A percentile compares a stretch with the other conserved stretches of the same genome.
Evolutionary conservation across 2,888 invertebrate species (phyloP).

Genomic region (Limenitis camilla): DNA sequence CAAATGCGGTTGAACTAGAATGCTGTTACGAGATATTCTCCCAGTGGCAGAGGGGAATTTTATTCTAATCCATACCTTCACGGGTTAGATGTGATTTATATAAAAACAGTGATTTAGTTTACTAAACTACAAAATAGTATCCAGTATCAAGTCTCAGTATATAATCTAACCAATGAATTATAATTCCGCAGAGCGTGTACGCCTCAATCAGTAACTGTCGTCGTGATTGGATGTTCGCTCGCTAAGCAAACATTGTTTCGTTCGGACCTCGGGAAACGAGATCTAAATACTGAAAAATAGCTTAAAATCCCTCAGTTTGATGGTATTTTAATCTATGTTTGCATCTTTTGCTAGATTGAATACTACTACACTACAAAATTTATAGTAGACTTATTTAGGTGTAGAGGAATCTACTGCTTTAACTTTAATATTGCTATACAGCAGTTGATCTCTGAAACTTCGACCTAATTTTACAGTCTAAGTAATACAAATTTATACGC

Average conservation of each 20-base stretch:
- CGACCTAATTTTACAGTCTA: too few species aligned
- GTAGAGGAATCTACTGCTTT: too few species aligned
- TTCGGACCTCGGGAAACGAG: slow-evolving; percentile 24
- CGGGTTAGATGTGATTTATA: too few species aligned
- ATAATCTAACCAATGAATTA: slow-evolving; percentile 8
- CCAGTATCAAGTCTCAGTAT: neutral
- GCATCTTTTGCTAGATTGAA: neutral
- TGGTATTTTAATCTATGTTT: neutral
- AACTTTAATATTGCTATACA: too few species aligned
- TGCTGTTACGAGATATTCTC: too few species aligned
- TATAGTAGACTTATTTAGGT: too few species aligned
- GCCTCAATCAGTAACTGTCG: slow-evolving; percentile 37
- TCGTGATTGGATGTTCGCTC: slow-evolving; percentile 37
- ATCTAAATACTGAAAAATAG: slow-evolving; percentile 12
- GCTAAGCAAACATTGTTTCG: slow-evolving; percentile 27
- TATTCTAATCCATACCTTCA: too few species aligned
- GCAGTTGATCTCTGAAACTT: too few species aligned
- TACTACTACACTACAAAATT: neutral
- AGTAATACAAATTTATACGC: too few species aligned
- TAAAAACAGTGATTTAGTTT: neutral
- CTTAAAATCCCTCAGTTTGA: slow-evolving; percentile 3
- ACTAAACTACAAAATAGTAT: neutral
- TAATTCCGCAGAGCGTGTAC: slow-evolving; percentile 18
- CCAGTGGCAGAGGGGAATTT: too few species aligned
- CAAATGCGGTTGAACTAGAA: too few species aligned